phyloP scores from a whole-genome alignment of 2,797 vertebrate species.

The Acrossocheilus fasciatus region DNA sequence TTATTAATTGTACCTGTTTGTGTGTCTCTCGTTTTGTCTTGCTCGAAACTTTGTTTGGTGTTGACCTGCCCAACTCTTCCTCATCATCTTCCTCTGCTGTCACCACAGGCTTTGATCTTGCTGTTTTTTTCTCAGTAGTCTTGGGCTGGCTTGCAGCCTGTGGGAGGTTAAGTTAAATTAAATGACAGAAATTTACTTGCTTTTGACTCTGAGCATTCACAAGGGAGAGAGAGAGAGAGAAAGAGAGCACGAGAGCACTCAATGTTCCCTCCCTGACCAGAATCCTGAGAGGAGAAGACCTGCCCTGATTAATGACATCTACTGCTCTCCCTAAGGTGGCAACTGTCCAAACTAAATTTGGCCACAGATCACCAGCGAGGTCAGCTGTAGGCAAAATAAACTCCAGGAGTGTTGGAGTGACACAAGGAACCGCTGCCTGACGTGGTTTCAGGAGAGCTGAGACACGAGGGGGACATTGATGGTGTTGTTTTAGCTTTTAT shows the following conservation, averaged over 20 bases:
- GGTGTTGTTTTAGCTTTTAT: slow-evolving; percentile 64
- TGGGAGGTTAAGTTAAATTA: slow-evolving; percentile 47
- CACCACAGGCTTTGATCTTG: slow-evolving; percentile 58
- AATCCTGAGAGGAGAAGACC: slow-evolving; percentile 63
- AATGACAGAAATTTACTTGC: slow-evolving; percentile 39
- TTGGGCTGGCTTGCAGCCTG: slow-evolving; percentile 52
- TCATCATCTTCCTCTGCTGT: slow-evolving; percentile 56
- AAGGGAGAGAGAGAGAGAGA: not conserved
- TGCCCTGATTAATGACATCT: slow-evolving; percentile 66
- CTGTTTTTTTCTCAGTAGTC: slow-evolving; percentile 53
- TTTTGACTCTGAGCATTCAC: slow-evolving; percentile 36
- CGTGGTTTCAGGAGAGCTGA: slow-evolving; percentile 53
- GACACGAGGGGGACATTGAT: slow-evolving; percentile 60
- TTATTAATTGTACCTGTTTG: slow-evolving; percentile 30
- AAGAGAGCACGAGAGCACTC: not conserved
- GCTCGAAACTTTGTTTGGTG: slow-evolving; percentile 48
- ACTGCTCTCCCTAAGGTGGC: slow-evolving; percentile 63
- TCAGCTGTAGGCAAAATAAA: slow-evolving; percentile 69
- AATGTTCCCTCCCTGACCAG: slow-evolving; percentile 61
- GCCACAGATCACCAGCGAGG: slow-evolving; percentile 66
- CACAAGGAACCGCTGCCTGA: slow-evolving; percentile 54
- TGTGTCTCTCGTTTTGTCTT: slow-evolving; percentile 34
- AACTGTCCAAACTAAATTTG: slow-evolving; percentile 70
- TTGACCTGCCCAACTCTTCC: slow-evolving; percentile 38
- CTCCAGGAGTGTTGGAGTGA: slow-evolving; percentile 55